Evolutionary conservation across 2,888 invertebrate species (phyloP).

Genomic region (Serrognathus titanus): DNA sequence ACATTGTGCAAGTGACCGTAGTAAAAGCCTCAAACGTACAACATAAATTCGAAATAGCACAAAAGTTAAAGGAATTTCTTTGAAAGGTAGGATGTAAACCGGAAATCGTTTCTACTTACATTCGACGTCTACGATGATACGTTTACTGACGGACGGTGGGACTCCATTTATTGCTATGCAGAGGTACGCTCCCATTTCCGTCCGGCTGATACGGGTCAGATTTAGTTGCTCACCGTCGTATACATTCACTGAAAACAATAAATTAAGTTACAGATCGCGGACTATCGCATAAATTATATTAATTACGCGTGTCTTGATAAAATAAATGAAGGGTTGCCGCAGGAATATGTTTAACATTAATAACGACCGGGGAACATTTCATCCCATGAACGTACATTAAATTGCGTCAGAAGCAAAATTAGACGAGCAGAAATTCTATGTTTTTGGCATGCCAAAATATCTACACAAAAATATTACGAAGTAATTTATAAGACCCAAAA

Average conservation of each 20-base stretch:
- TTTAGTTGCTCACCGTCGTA: constrained; percentile 84
- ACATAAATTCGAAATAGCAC: no score
- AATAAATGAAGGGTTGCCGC: constrained; percentile 8
- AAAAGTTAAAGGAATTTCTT: neutral
- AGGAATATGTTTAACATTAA: no score
- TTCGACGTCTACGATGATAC: constrained; percentile 88
- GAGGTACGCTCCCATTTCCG: constrained; percentile 84
- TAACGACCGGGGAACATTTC: no score
- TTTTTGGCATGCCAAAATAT: no score
- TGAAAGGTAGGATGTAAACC: constrained; percentile 3
- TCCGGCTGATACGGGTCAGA: constrained; percentile 81
- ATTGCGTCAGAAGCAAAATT: no score
- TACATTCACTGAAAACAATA: constrained; percentile 66
- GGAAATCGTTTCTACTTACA: constrained; percentile 59
- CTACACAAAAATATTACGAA: no score
- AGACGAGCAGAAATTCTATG: no score
- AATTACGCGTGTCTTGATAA: constrained; percentile 12
- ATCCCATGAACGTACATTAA: no score
- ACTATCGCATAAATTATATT: constrained; percentile 12
- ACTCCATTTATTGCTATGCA: constrained; percentile 88
- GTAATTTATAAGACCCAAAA: no score
- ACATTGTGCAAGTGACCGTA: no score
- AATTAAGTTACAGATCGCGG: constrained; percentile 14
- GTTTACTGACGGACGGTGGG: constrained; percentile 86
- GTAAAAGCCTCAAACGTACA: no score